phyloP scores from a whole-genome alignment of 2,797 vertebrate species.

The Tarsius wallacei region DNA sequence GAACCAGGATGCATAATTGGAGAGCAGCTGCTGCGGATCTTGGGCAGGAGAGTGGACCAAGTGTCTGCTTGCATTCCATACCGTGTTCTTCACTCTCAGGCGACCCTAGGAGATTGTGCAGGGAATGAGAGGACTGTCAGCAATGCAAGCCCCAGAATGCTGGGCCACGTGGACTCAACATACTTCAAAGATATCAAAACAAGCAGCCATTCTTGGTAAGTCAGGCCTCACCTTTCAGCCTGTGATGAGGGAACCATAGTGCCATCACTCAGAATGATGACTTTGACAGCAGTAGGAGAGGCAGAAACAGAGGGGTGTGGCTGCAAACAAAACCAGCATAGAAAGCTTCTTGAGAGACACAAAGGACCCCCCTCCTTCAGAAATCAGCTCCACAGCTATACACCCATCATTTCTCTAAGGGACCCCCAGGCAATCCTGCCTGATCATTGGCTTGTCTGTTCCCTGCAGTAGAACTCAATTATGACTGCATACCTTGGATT shows the following conservation, averaged over 20 bases:
- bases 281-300: background rate
- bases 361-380: background rate
- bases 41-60: background rate
- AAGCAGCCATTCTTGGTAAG: background rate
- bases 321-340: background rate
- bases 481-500: background rate
- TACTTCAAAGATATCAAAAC: slow-evolving; percentile 7
- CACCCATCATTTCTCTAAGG: background rate
- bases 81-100: background rate
- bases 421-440: background rate
- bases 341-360: background rate
- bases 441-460: background rate
- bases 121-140: background rate
- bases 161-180: background rate
- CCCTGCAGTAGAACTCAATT: background rate
- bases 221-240: background rate
- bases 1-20: slow-evolving; percentile 65
- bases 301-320: background rate
- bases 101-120: background rate
- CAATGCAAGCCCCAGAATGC: background rate
- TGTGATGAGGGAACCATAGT: background rate
- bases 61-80: background rate
- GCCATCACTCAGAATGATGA: background rate
- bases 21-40: slow-evolving; percentile 46
- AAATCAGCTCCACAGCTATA: background rate